Evolutionary conservation across 2,113 vertebrate genomes (phyloP), one percentile per base, ranked within the genome.

Genomic region (Rhynchomys soricoides): DNA sequence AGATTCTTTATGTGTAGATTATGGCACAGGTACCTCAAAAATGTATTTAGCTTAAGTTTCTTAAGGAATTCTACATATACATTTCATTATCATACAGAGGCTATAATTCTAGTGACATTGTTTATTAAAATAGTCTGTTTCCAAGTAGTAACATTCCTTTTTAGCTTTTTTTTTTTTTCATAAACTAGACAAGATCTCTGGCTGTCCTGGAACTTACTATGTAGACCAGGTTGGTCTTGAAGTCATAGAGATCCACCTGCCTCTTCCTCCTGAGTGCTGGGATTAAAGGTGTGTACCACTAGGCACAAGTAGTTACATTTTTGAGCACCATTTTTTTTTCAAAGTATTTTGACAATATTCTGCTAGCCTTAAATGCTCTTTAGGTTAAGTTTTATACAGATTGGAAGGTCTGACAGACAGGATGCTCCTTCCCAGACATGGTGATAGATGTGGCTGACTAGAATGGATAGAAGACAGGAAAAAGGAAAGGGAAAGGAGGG

Each of bases 81-180:
- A 70, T 90, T 95, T n/a, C 83, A 29, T 92, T 40, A 93, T 11
- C 75, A 92, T 70, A 85, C 6, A 91, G n/a, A 95, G 88, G 52
- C 37, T 90, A 74, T 31, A 83, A 97, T 93, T 97, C 70, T 91
- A 92, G 89, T 73, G 57, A 13, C n/a, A 91, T 92, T 82, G 66
- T 7, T 93, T 95, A 94, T 95, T 94, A 89, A 94, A 94, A 93
- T 90, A 59, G 55, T 62, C 45, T 86, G n/a, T 94, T 93, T 87
- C 59, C 48, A 94, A 92, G 90, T 2, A 94, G 91, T 78, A 83
- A 89, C 19, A 62, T 83, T 83, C 55, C 29, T 78, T n/a, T 78
- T 50, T 55, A 29, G 1, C 3, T 50, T 78, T 79, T 34, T 7
- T n/a, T 81, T 82, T 55, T 22, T 43, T 62, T 24, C 34, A 68